Evolutionary conservation across 2,113 vertebrate genomes (phyloP).

Genomic region (Cryptomyrus ogoouensis): DNA sequence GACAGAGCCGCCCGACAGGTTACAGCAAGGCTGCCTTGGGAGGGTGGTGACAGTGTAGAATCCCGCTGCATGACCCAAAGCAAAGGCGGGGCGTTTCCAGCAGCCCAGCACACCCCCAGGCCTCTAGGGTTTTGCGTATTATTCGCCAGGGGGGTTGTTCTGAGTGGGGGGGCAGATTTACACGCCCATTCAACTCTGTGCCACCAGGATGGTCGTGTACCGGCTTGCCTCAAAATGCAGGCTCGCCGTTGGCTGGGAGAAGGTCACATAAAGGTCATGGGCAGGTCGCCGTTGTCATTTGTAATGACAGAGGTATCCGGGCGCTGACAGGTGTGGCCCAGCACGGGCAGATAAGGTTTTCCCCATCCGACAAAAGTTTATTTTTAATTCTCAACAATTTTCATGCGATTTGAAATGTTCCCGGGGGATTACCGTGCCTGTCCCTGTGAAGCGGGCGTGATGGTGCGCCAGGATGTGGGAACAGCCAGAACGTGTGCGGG

Average conservation of each 20-base stretch:
- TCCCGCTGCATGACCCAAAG: slow-evolving; percentile 27
- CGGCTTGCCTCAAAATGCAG: background rate
- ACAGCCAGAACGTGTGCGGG: background rate
- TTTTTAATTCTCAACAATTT: slow-evolving; percentile 12
- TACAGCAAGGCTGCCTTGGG: slow-evolving; percentile 59
- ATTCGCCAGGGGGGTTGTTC: background rate
- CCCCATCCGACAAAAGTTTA: background rate
- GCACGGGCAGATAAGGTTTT: background rate
- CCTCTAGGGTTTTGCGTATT: background rate
- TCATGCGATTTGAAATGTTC: background rate
- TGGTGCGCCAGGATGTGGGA: background rate
- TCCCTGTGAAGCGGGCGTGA: background rate
- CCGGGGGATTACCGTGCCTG: background rate
- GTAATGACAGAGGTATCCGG: background rate
- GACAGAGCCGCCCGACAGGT: slow-evolving; percentile 55
- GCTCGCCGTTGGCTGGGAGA: background rate
- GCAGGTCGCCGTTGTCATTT: slow-evolving; percentile 54
- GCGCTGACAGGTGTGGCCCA: slow-evolving; percentile 19
- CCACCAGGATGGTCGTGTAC: background rate
- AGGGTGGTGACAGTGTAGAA: slow-evolving; percentile 38
- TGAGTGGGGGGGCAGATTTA: background rate
- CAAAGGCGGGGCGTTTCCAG: slow-evolving; percentile 66
- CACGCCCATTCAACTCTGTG: background rate
- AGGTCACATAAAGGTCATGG: slow-evolving; percentile 57
- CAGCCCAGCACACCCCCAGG: slow-evolving; percentile 37